phyloP scores from a whole-genome alignment of 2,888 invertebrate species.

The Papilio protenor region DNA sequence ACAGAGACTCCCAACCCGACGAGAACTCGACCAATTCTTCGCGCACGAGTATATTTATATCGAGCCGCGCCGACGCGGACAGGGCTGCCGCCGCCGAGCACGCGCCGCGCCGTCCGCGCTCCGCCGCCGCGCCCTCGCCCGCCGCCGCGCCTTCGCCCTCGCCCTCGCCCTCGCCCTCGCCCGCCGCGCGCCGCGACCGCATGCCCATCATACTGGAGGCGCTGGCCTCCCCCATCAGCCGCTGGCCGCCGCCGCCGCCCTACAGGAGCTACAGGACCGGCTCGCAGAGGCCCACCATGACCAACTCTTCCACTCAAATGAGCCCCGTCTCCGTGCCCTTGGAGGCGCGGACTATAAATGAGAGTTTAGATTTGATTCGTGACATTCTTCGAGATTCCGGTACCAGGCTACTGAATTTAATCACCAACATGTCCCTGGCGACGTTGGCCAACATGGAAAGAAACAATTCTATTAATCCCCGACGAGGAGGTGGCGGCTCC shows the following conservation, averaged over 20 bases:
- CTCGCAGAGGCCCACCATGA: constrained; percentile 58
- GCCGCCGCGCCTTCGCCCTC: constrained; percentile 8
- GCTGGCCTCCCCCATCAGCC: constrained; percentile 17
- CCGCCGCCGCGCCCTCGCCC: constrained; percentile 44
- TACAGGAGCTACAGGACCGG: constrained; percentile 47
- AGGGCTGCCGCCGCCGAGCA: constrained; percentile 50
- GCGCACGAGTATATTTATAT: constrained; percentile 74
- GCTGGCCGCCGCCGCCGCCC: constrained; percentile 47
- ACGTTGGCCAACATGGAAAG: constrained; percentile 69
- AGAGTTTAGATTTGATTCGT: constrained; percentile 77
- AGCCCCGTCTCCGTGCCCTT: constrained; percentile 62
- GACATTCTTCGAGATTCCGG: constrained; percentile 80
- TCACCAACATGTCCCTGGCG: constrained; percentile 77
- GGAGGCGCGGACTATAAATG: constrained; percentile 77
- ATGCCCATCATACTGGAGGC: constrained; percentile 23
- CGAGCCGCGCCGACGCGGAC: constrained; percentile 61
- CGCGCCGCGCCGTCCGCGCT: constrained; percentile 44
- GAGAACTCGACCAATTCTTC: constrained; percentile 62
- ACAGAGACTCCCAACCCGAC: constrained; percentile 49
- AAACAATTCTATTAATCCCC: constrained; percentile 56
- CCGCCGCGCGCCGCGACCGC: constrained; percentile 38
- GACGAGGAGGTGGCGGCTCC: constrained; percentile 55
- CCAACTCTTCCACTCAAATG: constrained; percentile 68
- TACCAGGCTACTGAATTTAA: constrained; percentile 74
- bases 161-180: constrained; percentile 9